phyloP scores from a whole-genome alignment of 2,797 vertebrate genomes.

The Erpetoichthys calabaricus region DNA sequence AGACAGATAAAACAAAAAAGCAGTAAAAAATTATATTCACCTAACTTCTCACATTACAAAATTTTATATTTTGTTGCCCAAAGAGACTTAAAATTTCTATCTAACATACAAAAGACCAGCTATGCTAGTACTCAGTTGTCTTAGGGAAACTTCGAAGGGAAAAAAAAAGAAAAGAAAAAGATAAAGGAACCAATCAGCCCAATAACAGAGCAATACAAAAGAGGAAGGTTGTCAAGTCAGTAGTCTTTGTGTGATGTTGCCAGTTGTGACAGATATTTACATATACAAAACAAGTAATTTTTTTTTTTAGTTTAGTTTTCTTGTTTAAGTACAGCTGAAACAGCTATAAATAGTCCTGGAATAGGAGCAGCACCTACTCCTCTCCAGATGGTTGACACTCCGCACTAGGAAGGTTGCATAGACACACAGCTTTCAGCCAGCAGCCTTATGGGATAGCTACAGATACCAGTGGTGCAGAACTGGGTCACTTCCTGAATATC shows the following conservation, averaged over 20 bases:
- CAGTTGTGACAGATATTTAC: slow-evolving; percentile 73
- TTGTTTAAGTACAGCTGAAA: slow-evolving; percentile 71
- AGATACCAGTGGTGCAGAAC: slow-evolving; percentile 82
- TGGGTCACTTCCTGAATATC: slow-evolving; percentile 95
- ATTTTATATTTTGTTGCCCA: slow-evolving; percentile 45
- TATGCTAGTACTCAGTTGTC: slow-evolving; percentile 65
- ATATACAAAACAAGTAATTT: slow-evolving; percentile 81
- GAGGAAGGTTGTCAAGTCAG: slow-evolving; percentile 81
- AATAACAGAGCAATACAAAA: slow-evolving; percentile 68
- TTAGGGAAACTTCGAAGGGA: slow-evolving; percentile 50
- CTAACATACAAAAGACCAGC: slow-evolving; percentile 76
- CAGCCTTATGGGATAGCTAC: slow-evolving; percentile 92
- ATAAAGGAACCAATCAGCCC: slow-evolving; percentile 63
- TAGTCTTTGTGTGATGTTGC: slow-evolving; percentile 83
- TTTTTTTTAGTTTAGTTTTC: slow-evolving; percentile 48
- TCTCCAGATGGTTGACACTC: slow-evolving; percentile 67
- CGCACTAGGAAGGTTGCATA: slow-evolving; percentile 94
- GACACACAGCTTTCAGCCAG: slow-evolving; percentile 94
- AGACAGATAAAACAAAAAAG: slow-evolving; percentile 70
- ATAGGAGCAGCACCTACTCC: slow-evolving; percentile 59
- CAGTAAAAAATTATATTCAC: slow-evolving; percentile 60
- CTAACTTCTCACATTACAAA: slow-evolving; percentile 78
- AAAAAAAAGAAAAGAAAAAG: slow-evolving; percentile 40
- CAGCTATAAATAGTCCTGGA: slow-evolving; percentile 66
- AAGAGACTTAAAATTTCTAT: slow-evolving; percentile 77